These are phyloP conservation scores for Xylota segnis DNA, from an alignment of 2,888 invertebrate species.

Conservation along the genomic window DNA sequence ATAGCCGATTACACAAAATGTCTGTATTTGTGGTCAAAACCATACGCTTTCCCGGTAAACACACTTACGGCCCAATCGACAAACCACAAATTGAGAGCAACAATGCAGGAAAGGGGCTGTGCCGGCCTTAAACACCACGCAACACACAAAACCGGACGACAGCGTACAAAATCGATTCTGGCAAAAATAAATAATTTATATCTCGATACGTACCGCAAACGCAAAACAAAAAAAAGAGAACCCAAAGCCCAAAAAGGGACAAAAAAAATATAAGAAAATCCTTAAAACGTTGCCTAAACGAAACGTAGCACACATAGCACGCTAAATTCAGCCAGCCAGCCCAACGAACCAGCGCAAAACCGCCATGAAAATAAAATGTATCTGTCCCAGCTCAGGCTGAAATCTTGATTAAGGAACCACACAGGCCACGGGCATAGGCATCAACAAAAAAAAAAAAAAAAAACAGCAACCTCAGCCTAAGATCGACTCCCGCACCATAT, in stretches of 20 bases:
- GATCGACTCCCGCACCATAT: conserved; percentile 76
- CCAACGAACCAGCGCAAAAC: conserved; percentile 66
- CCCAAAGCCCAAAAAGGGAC: conserved; percentile 13
- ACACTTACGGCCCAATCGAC: conserved; percentile 63
- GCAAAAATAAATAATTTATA: conserved; percentile 77
- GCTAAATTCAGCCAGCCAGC: conserved; percentile 59
- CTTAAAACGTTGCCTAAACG: conserved; percentile 25
- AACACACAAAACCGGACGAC: conserved; percentile 61
- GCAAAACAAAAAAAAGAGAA: conserved; percentile 36
- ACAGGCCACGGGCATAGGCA: conserved; percentile 53
- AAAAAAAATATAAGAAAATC: conserved; percentile 21
- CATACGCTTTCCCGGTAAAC: conserved; percentile 25
- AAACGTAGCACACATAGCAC: conserved; percentile 14
- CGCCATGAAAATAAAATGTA: conserved; percentile 77
- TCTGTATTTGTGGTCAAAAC: conserved; percentile 69
- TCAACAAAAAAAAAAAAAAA: conserved; percentile 15
- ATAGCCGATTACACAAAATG: conserved; percentile 71
- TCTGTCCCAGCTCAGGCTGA: conserved; percentile 74
- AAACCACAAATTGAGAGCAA: conserved; percentile 75
- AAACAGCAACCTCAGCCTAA: conserved; percentile 34
- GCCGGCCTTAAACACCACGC: conserved; percentile 58
- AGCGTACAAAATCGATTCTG: conserved; percentile 75
- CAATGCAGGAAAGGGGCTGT: conserved; percentile 68
- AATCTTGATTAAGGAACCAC: conserved; percentile 77
- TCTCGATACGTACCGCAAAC: conserved; percentile 67